Evolutionary conservation across 2,888 invertebrate genomes (phyloP).

Genomic region (Augiades crinisus): DNA sequence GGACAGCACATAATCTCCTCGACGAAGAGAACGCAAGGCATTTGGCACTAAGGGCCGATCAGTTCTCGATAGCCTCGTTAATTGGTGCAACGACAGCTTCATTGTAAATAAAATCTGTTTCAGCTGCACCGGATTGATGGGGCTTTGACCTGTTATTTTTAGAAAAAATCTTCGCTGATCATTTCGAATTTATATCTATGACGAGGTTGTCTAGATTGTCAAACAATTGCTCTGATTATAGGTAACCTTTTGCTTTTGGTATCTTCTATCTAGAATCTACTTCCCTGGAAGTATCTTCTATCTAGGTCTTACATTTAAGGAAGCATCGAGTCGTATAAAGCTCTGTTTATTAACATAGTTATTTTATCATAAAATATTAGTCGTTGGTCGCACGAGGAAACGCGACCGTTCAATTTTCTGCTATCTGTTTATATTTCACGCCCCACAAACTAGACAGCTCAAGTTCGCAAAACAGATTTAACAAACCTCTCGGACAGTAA

Average conservation of each 20-base stretch:
- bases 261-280: too few species aligned
- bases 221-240: too few species aligned
- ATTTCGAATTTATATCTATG: background rate
- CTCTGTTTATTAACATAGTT: too few species aligned
- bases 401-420: background rate
- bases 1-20: background rate
- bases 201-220: too few species aligned
- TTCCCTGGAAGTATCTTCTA: too few species aligned
- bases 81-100: conserved; percentile 18
- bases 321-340: too few species aligned
- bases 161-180: background rate
- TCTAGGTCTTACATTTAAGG: too few species aligned
- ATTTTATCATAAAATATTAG: too few species aligned
- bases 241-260: too few species aligned
- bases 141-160: conserved; percentile 18
- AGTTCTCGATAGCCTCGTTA: conserved; percentile 6
- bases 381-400: too few species aligned
- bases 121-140: conserved; percentile 2
- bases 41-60: conserved; percentile 23
- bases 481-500: conserved; percentile 11
- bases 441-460: conserved; percentile 14
- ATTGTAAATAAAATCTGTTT: conserved; percentile 21
- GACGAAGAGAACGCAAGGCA: background rate
- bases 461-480: conserved; percentile 15
- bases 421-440: conserved; percentile 7